Conservation (phyloP, 2,888 invertebrate genomes). For the Andrena camellia region DNA sequence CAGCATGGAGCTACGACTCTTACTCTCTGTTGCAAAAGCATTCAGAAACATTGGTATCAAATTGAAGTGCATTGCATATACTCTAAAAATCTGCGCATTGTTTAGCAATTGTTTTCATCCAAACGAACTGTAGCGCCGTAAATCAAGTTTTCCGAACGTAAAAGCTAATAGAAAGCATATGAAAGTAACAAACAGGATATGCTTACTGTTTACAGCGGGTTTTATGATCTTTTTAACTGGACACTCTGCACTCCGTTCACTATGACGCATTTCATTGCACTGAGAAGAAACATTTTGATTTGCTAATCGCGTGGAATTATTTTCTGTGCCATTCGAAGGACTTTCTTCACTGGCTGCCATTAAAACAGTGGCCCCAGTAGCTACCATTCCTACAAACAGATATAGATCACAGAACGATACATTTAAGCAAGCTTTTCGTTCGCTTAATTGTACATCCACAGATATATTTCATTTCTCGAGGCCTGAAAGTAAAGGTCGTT, state of each 20-base stretch:
- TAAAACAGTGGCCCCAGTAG: constrained; percentile 77
- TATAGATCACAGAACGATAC: not conserved
- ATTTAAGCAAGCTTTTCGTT: not conserved
- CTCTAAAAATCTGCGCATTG: constrained; percentile 8
- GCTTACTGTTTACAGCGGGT: constrained; percentile 59
- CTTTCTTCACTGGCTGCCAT: constrained; percentile 79
- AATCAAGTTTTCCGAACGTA: constrained; percentile 11
- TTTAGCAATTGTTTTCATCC: constrained; percentile 36
- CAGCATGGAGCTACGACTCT: constrained; percentile 56
- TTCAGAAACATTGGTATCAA: constrained; percentile 29
- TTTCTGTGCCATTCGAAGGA: constrained; percentile 73
- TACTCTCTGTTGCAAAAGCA: constrained; percentile 55
- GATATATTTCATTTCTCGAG: constrained; percentile 27
- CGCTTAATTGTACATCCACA: constrained; percentile 20
- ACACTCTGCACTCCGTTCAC: constrained; percentile 64
- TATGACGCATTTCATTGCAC: constrained; percentile 50
- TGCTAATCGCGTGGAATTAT: constrained; percentile 63
- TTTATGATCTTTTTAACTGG: constrained; percentile 59
- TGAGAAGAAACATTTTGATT: constrained; percentile 60
- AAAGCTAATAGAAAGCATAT: not conserved
- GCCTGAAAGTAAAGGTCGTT: constrained; percentile 29
- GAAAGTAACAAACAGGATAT: not conserved
- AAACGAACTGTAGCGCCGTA: constrained; percentile 7
- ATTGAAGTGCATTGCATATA: constrained; percentile 36
- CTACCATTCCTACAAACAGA: constrained; percentile 77